Percentiles rank a stretch among this genome's conserved stretches.
These are phyloP conservation scores for Chrysolina americana DNA, from an alignment of 2,888 invertebrate species.

Conservation along the genomic window DNA sequence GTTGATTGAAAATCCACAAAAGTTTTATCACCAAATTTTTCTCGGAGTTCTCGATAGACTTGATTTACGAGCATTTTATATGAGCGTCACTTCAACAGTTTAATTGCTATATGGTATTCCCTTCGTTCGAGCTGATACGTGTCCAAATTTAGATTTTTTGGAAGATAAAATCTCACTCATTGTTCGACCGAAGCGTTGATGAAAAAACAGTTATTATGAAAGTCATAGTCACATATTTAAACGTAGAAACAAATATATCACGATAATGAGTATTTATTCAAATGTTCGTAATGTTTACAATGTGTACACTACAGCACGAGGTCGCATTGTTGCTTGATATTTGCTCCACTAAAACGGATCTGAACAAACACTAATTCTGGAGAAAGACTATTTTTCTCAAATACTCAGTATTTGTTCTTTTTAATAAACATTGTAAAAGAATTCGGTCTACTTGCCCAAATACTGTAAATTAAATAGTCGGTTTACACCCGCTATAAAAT, in stretches of 20 bases:
- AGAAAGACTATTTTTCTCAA: constrained; percentile 57
- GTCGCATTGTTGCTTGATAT: constrained; percentile 56
- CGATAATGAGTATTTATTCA: constrained; percentile 54
- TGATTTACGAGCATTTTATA: no score
- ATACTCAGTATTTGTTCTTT: constrained; percentile 60
- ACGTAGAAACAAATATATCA: constrained; percentile 52
- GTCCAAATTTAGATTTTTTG: not conserved
- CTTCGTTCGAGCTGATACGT: not conserved
- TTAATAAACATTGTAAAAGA: constrained; percentile 61
- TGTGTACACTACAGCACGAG: constrained; percentile 58
- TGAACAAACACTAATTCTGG: constrained; percentile 55
- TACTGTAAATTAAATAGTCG: constrained; percentile 49
- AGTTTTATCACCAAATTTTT: no score
- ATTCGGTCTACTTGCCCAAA: constrained; percentile 53
- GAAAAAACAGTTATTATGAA: constrained; percentile 46
- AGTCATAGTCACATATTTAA: constrained; percentile 56
- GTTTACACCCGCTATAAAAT: constrained; percentile 47
- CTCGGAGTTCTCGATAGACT: no score
- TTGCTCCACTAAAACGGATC: constrained; percentile 54
- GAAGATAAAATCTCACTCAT: constrained; percentile 2
- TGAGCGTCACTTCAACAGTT: no score
- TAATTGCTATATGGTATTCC: not conserved
- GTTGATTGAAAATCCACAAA: no score
- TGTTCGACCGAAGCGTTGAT: constrained; percentile 15
- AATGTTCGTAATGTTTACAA: constrained; percentile 51